Evolutionary conservation across 2,113 vertebrate species (phyloP), one percentile per base, ranked within the genome.

Genomic region (Argyrosomus japonicus): DNA sequence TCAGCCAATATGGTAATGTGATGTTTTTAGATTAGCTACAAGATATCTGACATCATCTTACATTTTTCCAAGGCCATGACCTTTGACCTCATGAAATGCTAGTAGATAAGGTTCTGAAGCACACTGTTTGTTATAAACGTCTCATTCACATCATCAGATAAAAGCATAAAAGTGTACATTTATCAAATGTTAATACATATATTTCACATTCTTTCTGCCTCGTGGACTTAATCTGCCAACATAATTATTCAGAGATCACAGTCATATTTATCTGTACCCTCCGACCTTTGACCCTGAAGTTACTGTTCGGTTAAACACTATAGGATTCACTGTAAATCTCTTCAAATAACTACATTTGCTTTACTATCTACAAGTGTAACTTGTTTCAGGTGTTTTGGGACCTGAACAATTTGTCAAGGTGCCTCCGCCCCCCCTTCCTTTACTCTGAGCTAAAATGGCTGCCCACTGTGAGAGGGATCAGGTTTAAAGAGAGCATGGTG

Each of bases 381-480:
- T 61, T 68, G n/a, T 68, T 36, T 18, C 4, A 29, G 27, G 9
- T 58, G 9, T 74, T 74, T 53, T 53, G 47, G 53, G 27, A 58
- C 19, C 10, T 61, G 45, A 60, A 73, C 27, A 58, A 68, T 51
- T 60, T 75, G 56, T 82, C n/a, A 53, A 13, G 19, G 6, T 10
- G 18, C 25, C 53, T 29, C 0, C 25, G 32, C 40, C 7, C 36
- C 57, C 53, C 36, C 25, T 23, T 29, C 19, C 51, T 51, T 21
- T 11, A 48, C 40, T 25, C 32, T 23, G 60, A 45, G 19, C 50
- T 72, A 65, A 74, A 74, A 82, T 77, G 75, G 43, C 32, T 5
- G 43, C 83, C 57, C 19, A n/a, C 36, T 56, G 68, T 81, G 68
- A 62, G 72, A 53, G n/a, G 48, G 73, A 71, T 86, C 83, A 71